These are phyloP conservation scores for Drosophila tani DNA, from an alignment of 1,140 invertebrate species.

Conservation along the genomic window DNA sequence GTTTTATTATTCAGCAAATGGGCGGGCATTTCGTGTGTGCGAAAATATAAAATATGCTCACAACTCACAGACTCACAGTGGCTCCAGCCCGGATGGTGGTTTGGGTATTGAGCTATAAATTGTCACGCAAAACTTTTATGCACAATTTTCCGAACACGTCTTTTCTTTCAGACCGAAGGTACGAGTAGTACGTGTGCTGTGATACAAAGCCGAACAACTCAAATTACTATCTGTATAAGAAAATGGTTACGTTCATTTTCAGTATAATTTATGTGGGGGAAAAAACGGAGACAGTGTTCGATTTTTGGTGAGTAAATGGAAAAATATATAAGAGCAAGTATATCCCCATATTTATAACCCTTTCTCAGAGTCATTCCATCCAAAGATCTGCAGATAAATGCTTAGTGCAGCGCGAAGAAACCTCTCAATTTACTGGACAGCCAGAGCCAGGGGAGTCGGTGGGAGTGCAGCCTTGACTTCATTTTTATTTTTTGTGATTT, in stretches of 20 bases:
- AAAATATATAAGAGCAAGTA: background rate
- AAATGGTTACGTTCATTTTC: background rate
- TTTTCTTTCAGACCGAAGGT: constrained; percentile 21
- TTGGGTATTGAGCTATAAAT: constrained; percentile 30
- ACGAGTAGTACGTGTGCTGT: constrained; percentile 15
- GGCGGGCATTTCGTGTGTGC: constrained; percentile 1
- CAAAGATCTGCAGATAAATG: constrained; percentile 27
- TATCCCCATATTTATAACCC: constrained; percentile 7
- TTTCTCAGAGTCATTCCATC: constrained; percentile 8
- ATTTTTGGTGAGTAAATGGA: background rate
- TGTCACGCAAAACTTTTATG: constrained; percentile 47
- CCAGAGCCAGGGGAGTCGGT: background rate
- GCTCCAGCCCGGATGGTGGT: too few relatives aligned
- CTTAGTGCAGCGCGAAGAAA: background rate
- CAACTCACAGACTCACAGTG: constrained; percentile 13
- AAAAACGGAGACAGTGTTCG: background rate
- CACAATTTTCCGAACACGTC: constrained; percentile 35
- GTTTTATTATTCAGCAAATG: constrained; percentile 14
- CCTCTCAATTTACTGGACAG: constrained; percentile 9
- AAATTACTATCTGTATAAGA: background rate
- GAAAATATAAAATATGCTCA: constrained; percentile 36
- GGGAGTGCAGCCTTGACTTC: constrained; percentile 34
- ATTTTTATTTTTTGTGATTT: constrained; percentile 53
- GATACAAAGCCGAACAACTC: background rate
- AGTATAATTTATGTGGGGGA: background rate